phyloP scores from a whole-genome alignment of 2,113 vertebrate species.

The Lampris megalopsis region DNA sequence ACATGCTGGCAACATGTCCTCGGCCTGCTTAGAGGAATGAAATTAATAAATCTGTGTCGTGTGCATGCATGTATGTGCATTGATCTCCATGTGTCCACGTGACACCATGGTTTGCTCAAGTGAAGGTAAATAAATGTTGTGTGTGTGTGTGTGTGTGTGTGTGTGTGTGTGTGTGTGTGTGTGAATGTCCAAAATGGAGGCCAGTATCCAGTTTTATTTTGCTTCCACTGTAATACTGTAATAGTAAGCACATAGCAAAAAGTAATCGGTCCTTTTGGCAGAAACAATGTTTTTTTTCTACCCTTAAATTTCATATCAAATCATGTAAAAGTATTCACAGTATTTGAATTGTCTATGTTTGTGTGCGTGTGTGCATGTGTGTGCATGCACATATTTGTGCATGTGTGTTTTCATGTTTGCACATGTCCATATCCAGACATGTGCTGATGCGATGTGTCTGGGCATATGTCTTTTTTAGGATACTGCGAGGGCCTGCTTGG shows the following conservation, averaged over 20 bases:
- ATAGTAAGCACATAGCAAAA: no score
- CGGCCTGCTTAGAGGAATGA: constrained; percentile 37
- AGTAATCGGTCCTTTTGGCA: no score
- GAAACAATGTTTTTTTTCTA: neutral
- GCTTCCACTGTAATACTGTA: no score
- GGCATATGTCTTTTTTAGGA: constrained; percentile 47
- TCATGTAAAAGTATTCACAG: no score
- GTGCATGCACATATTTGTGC: neutral
- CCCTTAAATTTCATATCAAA: neutral
- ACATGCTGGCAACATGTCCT: constrained; percentile 41
- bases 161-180: neutral
- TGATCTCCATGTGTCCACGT: no score
- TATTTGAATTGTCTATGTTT: no score
- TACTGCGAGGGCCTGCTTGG: constrained; percentile 28
- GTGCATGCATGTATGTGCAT: neutral
- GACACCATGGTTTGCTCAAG: no score
- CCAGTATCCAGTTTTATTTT: no score
- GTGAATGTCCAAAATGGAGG: neutral
- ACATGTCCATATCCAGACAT: neutral
- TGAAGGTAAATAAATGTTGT: no score
- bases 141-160: neutral
- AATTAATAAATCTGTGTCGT: neutral
- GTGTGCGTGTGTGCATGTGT: neutral
- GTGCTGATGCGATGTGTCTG: constrained; percentile 15
- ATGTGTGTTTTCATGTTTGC: neutral